Base-by-base conservation (phyloP, 2,797 vertebrate genomes). In the Sebastes alutus region DNA sequence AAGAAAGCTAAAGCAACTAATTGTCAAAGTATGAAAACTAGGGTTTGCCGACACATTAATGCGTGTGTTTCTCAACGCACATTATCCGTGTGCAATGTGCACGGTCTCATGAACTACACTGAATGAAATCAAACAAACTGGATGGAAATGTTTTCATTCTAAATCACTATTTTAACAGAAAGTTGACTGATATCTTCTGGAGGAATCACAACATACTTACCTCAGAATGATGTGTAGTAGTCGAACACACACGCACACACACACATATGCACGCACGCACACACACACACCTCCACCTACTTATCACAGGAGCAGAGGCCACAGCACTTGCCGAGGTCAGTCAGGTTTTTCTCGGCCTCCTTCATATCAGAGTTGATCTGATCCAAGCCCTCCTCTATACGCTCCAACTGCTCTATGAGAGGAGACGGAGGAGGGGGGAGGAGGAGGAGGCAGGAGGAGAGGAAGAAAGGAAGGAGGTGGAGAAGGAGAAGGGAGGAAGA, bases 341-440 rank as follows among this genome's bases (percentile, higher is more conserved):
- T 99, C 88, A 99, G 94, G 78, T 98, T 99, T 94, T 97, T 99
- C 94, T 99, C 98, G 4, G 98, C 97, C 92, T 98, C 96, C 88
- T 91, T 97, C 98, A 99, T 98, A 78, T 99, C 98, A 89, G 98
- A 96, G 93, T 99, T 98, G 95, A 99, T 99, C 93, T 98, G 97
- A 93, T 99, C 98, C 97, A 99, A 96, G 75, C 97, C 98, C 88
- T 97, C 96, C 85, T 99, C 97, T 85, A 97, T 95, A 4, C 93
- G 95, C 84, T 96, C 95, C 90, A 99, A 92, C 96, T 99, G 97
- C 89, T 99, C 98, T 99, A 56, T 6, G 66, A 25, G 77, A 32
- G 60, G 46, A 12, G 56, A 6, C 2, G 35, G 7, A 32, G 14
- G 1, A 55, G 20, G 46, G 46, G 59, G 18, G 10, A 6, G 20